Percentiles rank a stretch among this genome's conserved stretches.
Conservation (phyloP, 2,797 vertebrate species). For the Moxostoma hubbsi region DNA sequence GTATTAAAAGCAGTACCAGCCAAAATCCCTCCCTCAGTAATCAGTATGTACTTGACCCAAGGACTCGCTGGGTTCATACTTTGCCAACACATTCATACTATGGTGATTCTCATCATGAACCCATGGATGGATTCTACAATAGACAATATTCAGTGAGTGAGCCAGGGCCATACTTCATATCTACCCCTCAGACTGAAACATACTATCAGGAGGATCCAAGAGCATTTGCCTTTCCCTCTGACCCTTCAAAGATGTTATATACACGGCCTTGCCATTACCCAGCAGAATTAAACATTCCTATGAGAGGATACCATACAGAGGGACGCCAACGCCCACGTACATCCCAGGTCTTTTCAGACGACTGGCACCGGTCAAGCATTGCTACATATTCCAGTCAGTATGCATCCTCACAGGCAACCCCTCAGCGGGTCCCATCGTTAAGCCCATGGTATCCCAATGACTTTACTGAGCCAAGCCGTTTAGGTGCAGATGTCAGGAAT, state of each 20-base stretch:
- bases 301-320: slow-evolving; percentile 82
- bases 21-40: slow-evolving; percentile 76
- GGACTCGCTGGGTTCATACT: slow-evolving; percentile 81
- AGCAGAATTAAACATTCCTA: slow-evolving; percentile 75
- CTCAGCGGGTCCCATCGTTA: slow-evolving; percentile 76
- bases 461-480: slow-evolving; percentile 77
- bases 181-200: slow-evolving; percentile 80
- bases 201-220: slow-evolving; percentile 82
- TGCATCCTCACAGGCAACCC: slow-evolving; percentile 73
- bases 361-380: slow-evolving; percentile 87
- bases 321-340: slow-evolving; percentile 81
- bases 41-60: slow-evolving; percentile 74
- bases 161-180: slow-evolving; percentile 81
- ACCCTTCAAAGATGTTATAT: slow-evolving; percentile 78
- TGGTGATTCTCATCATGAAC: slow-evolving; percentile 71
- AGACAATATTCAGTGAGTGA: slow-evolving; percentile 85
- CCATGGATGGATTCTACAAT: slow-evolving; percentile 70
- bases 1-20: slow-evolving; percentile 78
- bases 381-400: slow-evolving; percentile 80
- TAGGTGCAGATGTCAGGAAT: slow-evolving; percentile 85
- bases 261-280: slow-evolving; percentile 73
- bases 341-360: slow-evolving; percentile 81
- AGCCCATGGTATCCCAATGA: slow-evolving; percentile 86
- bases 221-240: slow-evolving; percentile 75
- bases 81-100: slow-evolving; percentile 80